Evolutionary conservation across 2,888 invertebrate genomes (phyloP), one percentile per base, ranked within the genome.

Genomic region (Torymus texanus): DNA sequence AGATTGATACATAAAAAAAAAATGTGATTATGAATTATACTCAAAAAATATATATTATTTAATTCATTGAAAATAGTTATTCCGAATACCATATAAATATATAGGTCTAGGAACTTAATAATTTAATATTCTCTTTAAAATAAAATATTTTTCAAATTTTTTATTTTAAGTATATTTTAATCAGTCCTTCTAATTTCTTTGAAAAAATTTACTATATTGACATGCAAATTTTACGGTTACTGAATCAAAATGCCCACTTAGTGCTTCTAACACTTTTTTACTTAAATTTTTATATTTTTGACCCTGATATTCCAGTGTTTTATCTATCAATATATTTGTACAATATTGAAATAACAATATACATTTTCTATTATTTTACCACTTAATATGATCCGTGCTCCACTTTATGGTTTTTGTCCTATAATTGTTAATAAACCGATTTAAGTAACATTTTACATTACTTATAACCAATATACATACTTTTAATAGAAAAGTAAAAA

Each of bases 361-460:
- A 41, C 70, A 73, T 70, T 70, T 76, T 77, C 55, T 79, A 61
- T 73, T 74, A 71, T 84, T 87, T 95, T 95, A 95, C 95, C 95
- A 95, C 94, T 94, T 94, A 89, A 86, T 87, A 88, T 94, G 94
- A 92, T 95, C 95, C 93, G 93, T 94, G 93, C 94, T 95, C 93
- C 95, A 94, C 91, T 95, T 94, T 93, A 95, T 94, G 91, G 95
- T 94, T 93, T 95, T 95, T 92, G 95, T 95, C 95, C 95, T 95
- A 95, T 91, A 95, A 95, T 84, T 82, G 82, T 88, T 86, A 87
- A 85, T 79, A 84, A 81, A 80, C 67, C 63, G 78, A 41, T n/a
- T 66, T 75, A 75, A 78, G 68, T 75, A 73, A 68, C 58, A 61
- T 61, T 68, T 67, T 75, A 18, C 72, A 14, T 29, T 24, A 56